phyloP scores from a whole-genome alignment of 2,113 vertebrate genomes.

The Lophius piscatorius region DNA sequence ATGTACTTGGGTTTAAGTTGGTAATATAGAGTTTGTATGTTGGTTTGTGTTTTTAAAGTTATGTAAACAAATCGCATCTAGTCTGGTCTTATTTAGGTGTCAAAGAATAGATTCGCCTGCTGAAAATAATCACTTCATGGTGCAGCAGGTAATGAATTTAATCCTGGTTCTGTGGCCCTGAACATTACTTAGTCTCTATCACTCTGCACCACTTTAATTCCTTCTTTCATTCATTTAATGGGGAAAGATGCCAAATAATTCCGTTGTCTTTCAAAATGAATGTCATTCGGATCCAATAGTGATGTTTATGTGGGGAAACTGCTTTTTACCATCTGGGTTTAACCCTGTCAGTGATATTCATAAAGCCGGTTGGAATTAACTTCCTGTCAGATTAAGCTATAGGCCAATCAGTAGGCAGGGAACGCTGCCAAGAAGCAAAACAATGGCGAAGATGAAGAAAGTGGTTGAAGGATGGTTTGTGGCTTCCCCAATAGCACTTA shows the following conservation, averaged over 20 bases:
- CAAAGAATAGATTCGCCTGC: too few species aligned
- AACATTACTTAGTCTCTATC: not conserved
- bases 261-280: conserved; percentile 6
- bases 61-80: too few species aligned
- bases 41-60: too few species aligned
- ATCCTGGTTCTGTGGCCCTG: too few species aligned
- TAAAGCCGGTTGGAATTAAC: conserved; percentile 51
- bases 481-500: conserved; percentile 42
- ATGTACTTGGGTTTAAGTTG: too few species aligned
- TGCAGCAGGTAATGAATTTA: too few species aligned
- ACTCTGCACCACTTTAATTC: conserved; percentile 3
- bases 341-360: conserved; percentile 57
- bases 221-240: conserved; percentile 8
- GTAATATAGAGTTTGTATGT: too few species aligned
- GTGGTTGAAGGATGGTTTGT: conserved; percentile 34
- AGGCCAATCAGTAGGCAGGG: conserved; percentile 67
- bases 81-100: too few species aligned
- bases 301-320: conserved; percentile 49
- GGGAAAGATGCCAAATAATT: too few species aligned
- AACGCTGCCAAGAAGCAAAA: conserved; percentile 47
- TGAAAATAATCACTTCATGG: too few species aligned
- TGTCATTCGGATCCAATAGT: conserved; percentile 17
- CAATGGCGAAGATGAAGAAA: conserved; percentile 35
- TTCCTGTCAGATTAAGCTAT: conserved; percentile 65
- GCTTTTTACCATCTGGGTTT: conserved; percentile 56